Evolutionary conservation across 2,797 vertebrate genomes (phyloP).

Genomic region (Cyprinella venusta): DNA sequence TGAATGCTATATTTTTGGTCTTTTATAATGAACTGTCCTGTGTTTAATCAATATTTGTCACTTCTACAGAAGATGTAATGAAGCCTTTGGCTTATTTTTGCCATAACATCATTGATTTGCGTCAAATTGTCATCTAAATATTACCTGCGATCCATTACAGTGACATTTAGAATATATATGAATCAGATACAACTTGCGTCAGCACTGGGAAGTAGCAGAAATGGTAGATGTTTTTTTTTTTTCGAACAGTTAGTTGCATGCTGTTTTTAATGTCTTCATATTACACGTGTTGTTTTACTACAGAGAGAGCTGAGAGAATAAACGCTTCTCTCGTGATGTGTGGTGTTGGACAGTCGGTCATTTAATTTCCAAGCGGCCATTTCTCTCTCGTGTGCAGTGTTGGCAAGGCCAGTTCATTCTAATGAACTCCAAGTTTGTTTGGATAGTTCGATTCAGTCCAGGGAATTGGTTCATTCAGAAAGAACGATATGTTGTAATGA

Average conservation of each 20-base stretch:
- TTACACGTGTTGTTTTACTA: neutral
- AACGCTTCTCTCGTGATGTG: neutral
- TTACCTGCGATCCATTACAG: conserved; percentile 4
- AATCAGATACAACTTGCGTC: neutral
- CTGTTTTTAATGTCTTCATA: neutral
- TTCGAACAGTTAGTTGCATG: neutral
- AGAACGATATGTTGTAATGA: neutral
- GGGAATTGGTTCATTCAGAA: neutral
- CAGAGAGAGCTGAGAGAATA: neutral
- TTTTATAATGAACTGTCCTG: conserved; percentile 6
- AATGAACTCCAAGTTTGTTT: neutral
- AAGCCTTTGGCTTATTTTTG: conserved; percentile 30
- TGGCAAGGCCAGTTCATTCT: neutral
- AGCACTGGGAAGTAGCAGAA: neutral
- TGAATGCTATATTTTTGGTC: neutral
- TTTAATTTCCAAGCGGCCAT: neutral
- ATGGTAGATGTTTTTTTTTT: neutral
- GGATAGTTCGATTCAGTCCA: neutral
- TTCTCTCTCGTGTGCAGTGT: neutral
- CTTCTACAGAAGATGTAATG: conserved; percentile 17
- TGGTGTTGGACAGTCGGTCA: neutral
- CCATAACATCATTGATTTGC: conserved; percentile 37
- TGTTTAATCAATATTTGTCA: conserved; percentile 45
- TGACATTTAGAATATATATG: conserved; percentile 16
- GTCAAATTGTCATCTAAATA: conserved; percentile 12